Conservation (phyloP, 2,797 vertebrate genomes). For the Octomys mimax region DNA sequence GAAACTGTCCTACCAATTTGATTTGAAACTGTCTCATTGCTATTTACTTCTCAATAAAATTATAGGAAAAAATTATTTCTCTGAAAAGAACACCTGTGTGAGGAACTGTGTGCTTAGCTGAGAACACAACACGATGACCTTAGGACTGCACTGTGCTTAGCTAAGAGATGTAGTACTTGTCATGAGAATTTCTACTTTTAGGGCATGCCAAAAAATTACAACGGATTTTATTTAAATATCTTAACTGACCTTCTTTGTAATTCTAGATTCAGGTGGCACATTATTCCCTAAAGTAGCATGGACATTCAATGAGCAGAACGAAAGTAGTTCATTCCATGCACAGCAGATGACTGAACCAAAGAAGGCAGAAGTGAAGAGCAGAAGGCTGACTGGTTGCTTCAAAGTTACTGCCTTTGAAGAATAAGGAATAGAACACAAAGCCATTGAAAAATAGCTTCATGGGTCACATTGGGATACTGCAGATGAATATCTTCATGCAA, state of each 20-base stretch:
- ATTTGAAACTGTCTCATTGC: no score
- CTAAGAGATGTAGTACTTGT: background rate
- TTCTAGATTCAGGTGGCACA: background rate
- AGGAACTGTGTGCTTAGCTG: background rate
- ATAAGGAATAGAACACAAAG: background rate
- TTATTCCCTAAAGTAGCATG: background rate
- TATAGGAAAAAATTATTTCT: background rate
- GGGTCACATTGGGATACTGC: background rate
- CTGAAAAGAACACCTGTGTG: background rate
- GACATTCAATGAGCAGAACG: rapidly evolving
- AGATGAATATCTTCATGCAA: no score
- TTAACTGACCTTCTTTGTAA: background rate
- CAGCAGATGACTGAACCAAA: background rate
- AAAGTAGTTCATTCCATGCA: background rate
- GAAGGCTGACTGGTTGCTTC: background rate
- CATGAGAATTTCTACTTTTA: background rate
- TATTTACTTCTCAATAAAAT: no score
- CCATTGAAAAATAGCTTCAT: background rate
- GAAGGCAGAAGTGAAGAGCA: background rate
- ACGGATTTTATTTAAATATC: background rate
- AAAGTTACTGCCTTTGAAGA: background rate
- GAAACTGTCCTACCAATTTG: no score
- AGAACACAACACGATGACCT: background rate
- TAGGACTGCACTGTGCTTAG: background rate
- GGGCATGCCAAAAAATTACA: background rate